Percentiles rank a stretch among this genome's conserved stretches.
phyloP scores from a whole-genome alignment of 2,888 invertebrate genomes.

The Sesia apiformis region DNA sequence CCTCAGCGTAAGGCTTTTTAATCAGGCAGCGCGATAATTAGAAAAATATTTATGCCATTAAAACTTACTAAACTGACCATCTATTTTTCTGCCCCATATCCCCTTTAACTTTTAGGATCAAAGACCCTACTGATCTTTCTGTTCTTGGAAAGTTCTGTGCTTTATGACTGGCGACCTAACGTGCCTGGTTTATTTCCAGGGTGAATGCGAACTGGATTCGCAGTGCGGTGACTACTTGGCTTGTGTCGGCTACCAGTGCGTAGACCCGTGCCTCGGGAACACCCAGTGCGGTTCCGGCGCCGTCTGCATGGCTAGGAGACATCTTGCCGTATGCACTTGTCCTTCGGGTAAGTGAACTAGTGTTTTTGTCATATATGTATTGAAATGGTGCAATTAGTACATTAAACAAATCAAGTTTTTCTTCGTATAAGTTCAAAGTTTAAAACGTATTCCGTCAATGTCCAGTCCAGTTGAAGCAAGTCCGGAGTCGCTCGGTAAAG shows the following conservation, averaged over 20 bases:
- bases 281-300: slow-evolving; percentile 85
- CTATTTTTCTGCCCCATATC: not conserved
- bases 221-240: slow-evolving; percentile 85
- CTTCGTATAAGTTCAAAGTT: no score
- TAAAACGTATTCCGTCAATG: no score
- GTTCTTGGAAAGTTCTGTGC: not conserved
- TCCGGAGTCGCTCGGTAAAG: no score
- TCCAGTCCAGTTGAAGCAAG: no score
- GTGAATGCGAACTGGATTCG: slow-evolving; percentile 85
- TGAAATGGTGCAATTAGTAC: no score
- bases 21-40: no score
- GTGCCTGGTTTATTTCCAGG: slow-evolving; percentile 45
- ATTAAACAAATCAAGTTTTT: no score
- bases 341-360: slow-evolving; percentile 67
- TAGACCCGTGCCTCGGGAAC: slow-evolving; percentile 82
- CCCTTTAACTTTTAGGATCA: not conserved
- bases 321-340: slow-evolving; percentile 89
- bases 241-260: slow-evolving; percentile 84
- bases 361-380: no score
- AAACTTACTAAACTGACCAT: not conserved
- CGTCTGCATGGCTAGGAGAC: slow-evolving; percentile 82
- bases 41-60: not conserved
- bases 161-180: slow-evolving; percentile 1
- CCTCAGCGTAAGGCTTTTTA: no score
- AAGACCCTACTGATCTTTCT: not conserved